Conservation (phyloP, 2,113 vertebrate genomes). For the Catharus bicknelli region DNA sequence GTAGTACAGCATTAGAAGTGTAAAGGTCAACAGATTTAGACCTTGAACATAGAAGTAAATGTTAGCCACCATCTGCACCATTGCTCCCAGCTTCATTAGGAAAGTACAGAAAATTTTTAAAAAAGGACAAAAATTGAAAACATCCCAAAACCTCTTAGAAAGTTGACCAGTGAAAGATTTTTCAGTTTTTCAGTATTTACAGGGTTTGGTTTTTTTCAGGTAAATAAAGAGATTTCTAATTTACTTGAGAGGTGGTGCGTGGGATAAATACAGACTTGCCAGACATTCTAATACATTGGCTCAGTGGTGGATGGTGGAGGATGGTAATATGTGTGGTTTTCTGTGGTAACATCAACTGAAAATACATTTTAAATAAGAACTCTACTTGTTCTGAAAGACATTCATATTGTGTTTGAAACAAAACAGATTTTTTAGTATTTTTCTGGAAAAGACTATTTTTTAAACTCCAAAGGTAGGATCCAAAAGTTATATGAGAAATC, state of each 20-base stretch:
- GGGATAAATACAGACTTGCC: background rate
- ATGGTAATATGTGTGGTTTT: background rate
- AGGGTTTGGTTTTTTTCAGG: background rate
- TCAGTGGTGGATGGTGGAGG: background rate
- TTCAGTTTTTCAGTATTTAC: background rate
- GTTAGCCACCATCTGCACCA: background rate
- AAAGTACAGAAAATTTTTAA: background rate
- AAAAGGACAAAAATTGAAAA: accelerated
- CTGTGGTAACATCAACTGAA: background rate
- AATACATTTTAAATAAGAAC: background rate
- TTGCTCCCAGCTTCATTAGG: background rate
- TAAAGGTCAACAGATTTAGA: background rate
- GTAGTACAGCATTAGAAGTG: background rate
- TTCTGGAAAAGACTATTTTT: background rate
- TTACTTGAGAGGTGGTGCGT: background rate
- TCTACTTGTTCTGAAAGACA: background rate
- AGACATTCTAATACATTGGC: background rate
- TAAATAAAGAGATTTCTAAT: background rate
- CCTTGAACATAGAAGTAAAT: background rate
- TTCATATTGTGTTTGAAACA: background rate
- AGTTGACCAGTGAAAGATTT: background rate
- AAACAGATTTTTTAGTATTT: background rate
- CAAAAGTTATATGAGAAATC: background rate
- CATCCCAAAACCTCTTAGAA: background rate
- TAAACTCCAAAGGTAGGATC: background rate